These are phyloP conservation scores for Meandrina meandrites DNA, from an alignment of 92 coral and sea anemone genomes.

Conservation along the genomic window DNA sequence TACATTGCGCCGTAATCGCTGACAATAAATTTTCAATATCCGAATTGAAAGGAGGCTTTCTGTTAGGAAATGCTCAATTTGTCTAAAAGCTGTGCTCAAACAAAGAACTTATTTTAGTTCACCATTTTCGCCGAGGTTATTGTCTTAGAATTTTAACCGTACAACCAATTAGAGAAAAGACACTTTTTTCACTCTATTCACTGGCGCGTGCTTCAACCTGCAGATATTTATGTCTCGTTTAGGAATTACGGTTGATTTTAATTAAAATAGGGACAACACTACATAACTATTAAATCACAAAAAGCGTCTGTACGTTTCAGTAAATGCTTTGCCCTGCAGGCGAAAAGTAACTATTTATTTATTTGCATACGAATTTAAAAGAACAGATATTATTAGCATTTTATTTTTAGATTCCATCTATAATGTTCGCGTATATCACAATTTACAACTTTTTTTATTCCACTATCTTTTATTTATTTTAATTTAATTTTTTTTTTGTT, in stretches of 20 bases:
- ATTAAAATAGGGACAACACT: background rate
- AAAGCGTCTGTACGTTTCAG: background rate
- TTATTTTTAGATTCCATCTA: background rate
- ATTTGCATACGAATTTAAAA: background rate
- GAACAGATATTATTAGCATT: background rate
- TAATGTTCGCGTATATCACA: background rate
- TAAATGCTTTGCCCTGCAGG: background rate
- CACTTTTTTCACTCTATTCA: background rate
- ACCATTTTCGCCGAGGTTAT: background rate
- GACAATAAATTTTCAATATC: background rate
- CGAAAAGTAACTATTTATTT: background rate
- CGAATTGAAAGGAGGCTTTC: background rate
- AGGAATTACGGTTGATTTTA: constrained; percentile 4
- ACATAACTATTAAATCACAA: background rate
- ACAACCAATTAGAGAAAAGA: background rate
- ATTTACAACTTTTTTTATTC: background rate
- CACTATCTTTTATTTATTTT: no score
- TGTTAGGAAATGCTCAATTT: background rate
- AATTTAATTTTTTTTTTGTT: background rate
- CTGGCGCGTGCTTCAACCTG: background rate
- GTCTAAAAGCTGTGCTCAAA: background rate
- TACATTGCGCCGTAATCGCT: background rate
- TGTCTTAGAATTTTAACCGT: background rate
- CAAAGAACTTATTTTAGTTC: background rate
- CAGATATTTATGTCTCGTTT: background rate